These are phyloP conservation scores for Microcebus ravelobensis DNA, from an alignment of 2,113 vertebrate genomes.

Conservation along the genomic window DNA sequence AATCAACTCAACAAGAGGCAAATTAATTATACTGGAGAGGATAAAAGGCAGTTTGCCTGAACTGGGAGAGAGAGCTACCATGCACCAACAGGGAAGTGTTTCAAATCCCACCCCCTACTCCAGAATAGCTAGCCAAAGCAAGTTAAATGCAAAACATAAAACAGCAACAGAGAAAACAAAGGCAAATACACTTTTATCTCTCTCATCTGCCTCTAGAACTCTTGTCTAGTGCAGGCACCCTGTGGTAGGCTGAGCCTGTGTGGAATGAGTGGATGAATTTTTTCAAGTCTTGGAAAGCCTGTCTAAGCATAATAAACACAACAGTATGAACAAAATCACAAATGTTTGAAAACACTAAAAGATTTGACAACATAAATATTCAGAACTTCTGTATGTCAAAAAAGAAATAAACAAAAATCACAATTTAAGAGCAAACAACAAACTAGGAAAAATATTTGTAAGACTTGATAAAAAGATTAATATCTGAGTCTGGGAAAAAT, in stretches of 20 bases:
- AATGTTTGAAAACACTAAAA: not conserved
- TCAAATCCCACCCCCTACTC: not conserved
- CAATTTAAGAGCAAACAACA: not conserved
- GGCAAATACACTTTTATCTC: not conserved
- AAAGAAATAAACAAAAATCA: not conserved
- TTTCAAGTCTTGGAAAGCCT: not conserved
- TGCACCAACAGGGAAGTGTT: fast-evolving
- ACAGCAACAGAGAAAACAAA: not conserved
- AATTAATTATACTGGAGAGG: not conserved
- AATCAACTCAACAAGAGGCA: not conserved
- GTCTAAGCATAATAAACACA: not conserved
- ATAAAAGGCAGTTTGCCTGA: too few species aligned
- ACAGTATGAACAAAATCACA: conserved; percentile 22
- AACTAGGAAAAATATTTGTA: not conserved
- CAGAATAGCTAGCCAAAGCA: not conserved
- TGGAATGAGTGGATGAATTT: not conserved
- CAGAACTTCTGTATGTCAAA: not conserved
- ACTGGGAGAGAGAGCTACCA: not conserved
- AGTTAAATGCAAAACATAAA: not conserved
- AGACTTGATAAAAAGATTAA: too few species aligned
- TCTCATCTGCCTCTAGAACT: not conserved
- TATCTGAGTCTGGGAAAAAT: too few species aligned
- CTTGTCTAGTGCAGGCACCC: not conserved
- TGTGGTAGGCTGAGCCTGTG: not conserved
- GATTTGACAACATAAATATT: not conserved